Evolutionary conservation across 1,140 invertebrate species (phyloP), one percentile per base, ranked within the genome.

Genomic region (Drosophila miranda): DNA sequence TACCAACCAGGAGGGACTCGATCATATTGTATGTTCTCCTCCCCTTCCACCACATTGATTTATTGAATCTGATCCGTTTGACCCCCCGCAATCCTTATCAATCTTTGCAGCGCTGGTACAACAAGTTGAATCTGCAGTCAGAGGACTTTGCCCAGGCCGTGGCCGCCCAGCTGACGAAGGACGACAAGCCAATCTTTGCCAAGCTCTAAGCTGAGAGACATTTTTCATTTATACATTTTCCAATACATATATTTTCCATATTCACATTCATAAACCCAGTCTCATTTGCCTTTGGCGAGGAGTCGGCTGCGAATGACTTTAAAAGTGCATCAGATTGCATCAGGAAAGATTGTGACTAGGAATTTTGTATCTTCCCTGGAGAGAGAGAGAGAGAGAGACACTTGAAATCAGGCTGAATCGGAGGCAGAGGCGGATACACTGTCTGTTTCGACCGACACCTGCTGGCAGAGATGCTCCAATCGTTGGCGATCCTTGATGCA

Each of bases 91-190:
- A 26, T 21, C 1, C 0, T 19, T 45, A 45, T 49, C 0, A n/a
- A 2, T 41, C 2, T 7, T 94, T 93, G 60, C 91, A 98, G 96
- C 93, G 93, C 34, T 90, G 93, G 34, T 94, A 95, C 90, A 99
- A 99, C 92, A 95, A 96, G 91, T 89, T 93, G 13, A 95, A 97
- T 93, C 90, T 99, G 42, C 98, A 98, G 91, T 98, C 96, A 89
- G 97, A 99, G 92, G 98, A 99, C 92, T 93, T 99, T 61, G 91
- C 95, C 44, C 97, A 96, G 89, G 94, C 97, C 23, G 94, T 94
- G 3, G 94, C 95, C 76, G 95, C 96, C 21, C 92, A 93, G 52
- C 94, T 95, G 28, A 94, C 94, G 3, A 98, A 97, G 91, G 92
- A 93, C 49, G 92, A 94, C 49, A 90, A 92, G 78, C 93, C 95